A percentile compares a stretch with the other conserved stretches of the same genome.
phyloP scores from a whole-genome alignment of 23 tunicate species.

The Ciona savignyi region DNA sequence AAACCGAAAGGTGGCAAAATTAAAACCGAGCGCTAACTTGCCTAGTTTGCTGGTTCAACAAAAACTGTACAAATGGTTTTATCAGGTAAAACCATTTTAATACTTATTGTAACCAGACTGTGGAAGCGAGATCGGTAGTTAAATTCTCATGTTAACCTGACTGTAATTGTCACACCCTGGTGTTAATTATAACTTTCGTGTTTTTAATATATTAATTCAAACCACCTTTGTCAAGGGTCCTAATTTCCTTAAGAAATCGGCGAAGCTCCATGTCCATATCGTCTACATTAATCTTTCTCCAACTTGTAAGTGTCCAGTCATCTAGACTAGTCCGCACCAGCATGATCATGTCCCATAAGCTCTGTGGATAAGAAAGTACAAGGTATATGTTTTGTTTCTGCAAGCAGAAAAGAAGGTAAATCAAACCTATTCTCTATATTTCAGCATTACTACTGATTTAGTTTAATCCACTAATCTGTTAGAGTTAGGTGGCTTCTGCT shows the following conservation, averaged over 20 bases:
- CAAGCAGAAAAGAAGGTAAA: background rate
- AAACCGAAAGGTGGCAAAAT: no score
- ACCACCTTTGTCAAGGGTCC: conserved; percentile 74
- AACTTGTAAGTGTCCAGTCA: conserved; percentile 88
- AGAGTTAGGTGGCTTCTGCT: no score
- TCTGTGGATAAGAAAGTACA: conserved; percentile 20
- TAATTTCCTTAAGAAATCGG: conserved; percentile 69
- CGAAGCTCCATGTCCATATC: conserved; percentile 76
- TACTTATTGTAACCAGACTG: no score
- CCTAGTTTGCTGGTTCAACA: no score
- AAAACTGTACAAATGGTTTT: no score
- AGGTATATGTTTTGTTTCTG: background rate
- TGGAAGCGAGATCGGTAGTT: no score
- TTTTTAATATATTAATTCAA: background rate
- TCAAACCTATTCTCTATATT: background rate
- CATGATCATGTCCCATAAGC: conserved; percentile 81
- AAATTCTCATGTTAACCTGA: no score
- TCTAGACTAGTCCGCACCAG: conserved; percentile 69
- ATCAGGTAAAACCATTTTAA: no score
- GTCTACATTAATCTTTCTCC: conserved; percentile 80
- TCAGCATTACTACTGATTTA: background rate
- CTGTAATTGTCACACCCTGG: no score
- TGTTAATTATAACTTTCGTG: background rate
- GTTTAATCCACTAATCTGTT: no score
- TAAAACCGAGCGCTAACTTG: no score